phyloP scores from a whole-genome alignment of 2,113 vertebrate species.

The Leucosticte australis region DNA sequence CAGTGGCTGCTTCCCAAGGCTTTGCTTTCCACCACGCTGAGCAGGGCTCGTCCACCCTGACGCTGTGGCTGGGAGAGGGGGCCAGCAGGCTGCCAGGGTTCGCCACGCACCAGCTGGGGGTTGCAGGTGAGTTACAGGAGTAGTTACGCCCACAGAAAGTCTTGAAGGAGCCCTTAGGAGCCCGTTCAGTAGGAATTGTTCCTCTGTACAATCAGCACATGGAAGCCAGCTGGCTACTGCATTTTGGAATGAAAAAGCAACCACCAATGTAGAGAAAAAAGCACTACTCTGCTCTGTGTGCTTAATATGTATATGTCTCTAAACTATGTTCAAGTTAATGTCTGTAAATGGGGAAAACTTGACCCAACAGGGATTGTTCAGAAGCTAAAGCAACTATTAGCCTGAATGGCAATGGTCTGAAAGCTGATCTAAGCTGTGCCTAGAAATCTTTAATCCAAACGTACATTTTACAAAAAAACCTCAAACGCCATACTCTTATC shows the following conservation, averaged over 20 bases:
- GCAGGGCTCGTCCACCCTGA: conserved; percentile 71
- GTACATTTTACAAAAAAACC: not conserved
- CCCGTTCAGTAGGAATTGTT: not conserved
- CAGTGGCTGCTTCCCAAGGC: conserved; percentile 79
- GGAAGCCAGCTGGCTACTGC: not conserved
- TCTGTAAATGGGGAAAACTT: not conserved
- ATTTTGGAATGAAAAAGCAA: not conserved
- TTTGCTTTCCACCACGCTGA: conserved; percentile 90
- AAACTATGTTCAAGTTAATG: not conserved
- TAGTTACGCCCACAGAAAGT: accelerated
- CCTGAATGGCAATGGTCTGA: not conserved
- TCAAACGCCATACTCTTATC: not conserved
- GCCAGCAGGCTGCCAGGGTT: conserved; percentile 82
- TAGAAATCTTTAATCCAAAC: not conserved
- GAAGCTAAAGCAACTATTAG: not conserved
- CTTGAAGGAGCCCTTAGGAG: not conserved
- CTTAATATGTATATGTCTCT: not conserved
- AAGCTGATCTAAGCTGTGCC: not conserved
- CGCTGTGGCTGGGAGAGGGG: conserved; percentile 84
- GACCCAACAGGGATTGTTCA: not conserved
- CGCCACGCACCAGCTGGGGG: conserved; percentile 91
- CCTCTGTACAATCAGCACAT: accelerated
- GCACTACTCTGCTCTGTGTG: not conserved
- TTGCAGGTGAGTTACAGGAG: conserved; percentile 80
- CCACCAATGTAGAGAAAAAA: accelerated